phyloP scores from a whole-genome alignment of 1,140 invertebrate genomes.

The Fopius arisanus region DNA sequence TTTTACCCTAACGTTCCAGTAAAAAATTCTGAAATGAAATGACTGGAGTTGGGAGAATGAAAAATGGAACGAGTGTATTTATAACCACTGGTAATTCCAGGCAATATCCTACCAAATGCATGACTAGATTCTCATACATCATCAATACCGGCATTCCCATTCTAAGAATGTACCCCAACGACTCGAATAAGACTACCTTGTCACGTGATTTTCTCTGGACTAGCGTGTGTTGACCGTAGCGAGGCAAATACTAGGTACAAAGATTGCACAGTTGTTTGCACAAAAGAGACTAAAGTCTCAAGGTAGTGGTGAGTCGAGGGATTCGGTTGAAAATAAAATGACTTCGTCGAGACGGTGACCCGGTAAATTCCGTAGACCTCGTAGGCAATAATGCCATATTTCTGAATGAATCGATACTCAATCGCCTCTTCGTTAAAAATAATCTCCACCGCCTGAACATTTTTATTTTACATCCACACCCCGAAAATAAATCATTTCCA shows the following conservation, averaged over 20 bases:
- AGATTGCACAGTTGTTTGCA: slow-evolving; percentile 11
- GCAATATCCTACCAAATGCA: neutral
- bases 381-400: slow-evolving; percentile 20
- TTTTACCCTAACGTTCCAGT: too few relatives aligned
- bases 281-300: neutral
- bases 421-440: neutral
- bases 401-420: slow-evolving; percentile 8
- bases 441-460: too few relatives aligned
- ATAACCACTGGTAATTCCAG: neutral
- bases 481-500: too few relatives aligned
- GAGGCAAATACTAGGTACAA: neutral
- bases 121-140: neutral
- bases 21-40: too few relatives aligned
- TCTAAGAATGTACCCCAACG: neutral
- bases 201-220: neutral
- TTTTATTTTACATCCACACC: too few relatives aligned
- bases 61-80: neutral
- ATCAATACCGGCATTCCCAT: neutral
- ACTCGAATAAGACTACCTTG: neutral
- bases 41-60: too few relatives aligned
- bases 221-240: slow-evolving; percentile 1
- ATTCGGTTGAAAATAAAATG: neutral
- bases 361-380: neutral
- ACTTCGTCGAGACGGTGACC: slow-evolving; percentile 1
- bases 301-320: neutral